Percentiles rank a stretch among this genome's conserved stretches.
phyloP scores from a whole-genome alignment of 2,797 vertebrate species.

The Melanotaenia maccullochi region DNA sequence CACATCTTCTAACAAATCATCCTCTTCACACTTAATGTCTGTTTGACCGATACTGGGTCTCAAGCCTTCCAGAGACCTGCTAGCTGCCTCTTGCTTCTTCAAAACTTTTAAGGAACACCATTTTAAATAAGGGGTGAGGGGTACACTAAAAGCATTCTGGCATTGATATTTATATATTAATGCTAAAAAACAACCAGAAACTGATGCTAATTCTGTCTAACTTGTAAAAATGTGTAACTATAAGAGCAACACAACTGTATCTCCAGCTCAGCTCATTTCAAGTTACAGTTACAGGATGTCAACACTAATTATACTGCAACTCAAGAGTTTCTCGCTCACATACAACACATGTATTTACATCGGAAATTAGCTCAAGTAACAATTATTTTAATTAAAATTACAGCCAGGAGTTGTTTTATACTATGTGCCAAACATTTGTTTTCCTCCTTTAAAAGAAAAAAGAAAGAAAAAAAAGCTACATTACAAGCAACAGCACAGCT shows the following conservation, averaged over 20 bases:
- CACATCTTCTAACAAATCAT: not conserved
- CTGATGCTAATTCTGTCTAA: not conserved
- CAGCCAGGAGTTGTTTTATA: not conserved
- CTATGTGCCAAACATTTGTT: not conserved
- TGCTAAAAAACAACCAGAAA: not conserved
- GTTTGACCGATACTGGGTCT: not conserved
- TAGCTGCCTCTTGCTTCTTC: not conserved
- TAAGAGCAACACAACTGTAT: not conserved
- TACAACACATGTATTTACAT: not conserved
- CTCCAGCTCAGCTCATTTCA: not conserved
- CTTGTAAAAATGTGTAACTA: not conserved
- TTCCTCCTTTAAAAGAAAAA: not conserved
- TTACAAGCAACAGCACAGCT: not conserved
- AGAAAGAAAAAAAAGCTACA: not conserved
- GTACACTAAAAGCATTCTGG: no score
- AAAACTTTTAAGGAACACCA: not conserved
- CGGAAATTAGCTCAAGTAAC: not conserved
- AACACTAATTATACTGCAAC: no score
- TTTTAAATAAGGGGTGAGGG: not conserved
- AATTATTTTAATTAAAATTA: not conserved
- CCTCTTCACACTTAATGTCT: not conserved
- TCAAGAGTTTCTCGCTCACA: not conserved
- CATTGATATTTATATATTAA: not conserved
- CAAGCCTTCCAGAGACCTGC: not conserved
- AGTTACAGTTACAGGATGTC: not conserved